phyloP scores from a whole-genome alignment of 2,797 vertebrate species.

The Syngnathus acus region DNA sequence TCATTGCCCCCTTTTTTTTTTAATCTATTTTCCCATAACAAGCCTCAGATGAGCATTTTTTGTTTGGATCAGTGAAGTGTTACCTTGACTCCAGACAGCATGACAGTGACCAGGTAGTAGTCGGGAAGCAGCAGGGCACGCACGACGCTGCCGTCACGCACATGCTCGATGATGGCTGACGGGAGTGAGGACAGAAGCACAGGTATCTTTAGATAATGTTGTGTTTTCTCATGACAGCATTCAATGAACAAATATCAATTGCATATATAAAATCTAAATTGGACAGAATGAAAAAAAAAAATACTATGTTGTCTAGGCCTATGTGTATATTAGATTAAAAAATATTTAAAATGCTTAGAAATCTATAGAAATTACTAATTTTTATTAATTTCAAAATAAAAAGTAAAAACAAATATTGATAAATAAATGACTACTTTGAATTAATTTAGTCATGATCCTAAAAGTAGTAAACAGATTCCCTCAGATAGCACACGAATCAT shows the following conservation, averaged over 20 bases:
- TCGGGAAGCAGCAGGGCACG: slow-evolving; percentile 92
- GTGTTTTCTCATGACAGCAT: not conserved
- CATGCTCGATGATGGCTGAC: slow-evolving; percentile 92
- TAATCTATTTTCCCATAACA: not conserved
- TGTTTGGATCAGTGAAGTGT: slow-evolving; percentile 13
- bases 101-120: slow-evolving; percentile 89
- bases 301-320: no score
- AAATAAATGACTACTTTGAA: no score
- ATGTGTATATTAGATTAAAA: no score
- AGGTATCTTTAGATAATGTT: not conserved
- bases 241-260: not conserved
- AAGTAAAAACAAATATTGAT: no score
- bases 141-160: slow-evolving; percentile 90
- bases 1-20: slow-evolving; percentile 4
- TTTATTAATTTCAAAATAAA: no score
- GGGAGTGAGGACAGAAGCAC: slow-evolving; percentile 5
- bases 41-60: not conserved
- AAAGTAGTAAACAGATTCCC: no score
- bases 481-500: no score
- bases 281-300: not conserved
- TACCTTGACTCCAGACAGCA: slow-evolving; percentile 97
- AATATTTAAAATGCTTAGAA: no score
- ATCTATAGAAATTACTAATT: no score
- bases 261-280: no score
- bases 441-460: no score